These are phyloP conservation scores for Cataglyphis cursor DNA, from an alignment of 2,888 invertebrate species.

Conservation along the genomic window DNA sequence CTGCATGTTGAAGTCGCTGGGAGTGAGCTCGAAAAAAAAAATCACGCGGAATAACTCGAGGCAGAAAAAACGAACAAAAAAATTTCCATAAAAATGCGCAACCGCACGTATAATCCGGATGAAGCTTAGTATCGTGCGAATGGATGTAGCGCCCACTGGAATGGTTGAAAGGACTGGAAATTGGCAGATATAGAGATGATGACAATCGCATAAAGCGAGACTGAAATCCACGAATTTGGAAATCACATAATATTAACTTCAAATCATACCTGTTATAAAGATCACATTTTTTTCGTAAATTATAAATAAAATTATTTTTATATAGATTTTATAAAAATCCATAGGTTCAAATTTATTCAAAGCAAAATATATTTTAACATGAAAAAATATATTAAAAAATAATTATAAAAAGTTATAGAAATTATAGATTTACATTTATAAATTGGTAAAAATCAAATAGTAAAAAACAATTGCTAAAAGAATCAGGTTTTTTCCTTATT, in stretches of 20 bases:
- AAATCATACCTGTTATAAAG: constrained; percentile 16
- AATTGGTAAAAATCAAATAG: background rate
- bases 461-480: background rate
- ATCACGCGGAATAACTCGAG: constrained; percentile 75
- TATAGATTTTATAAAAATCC: background rate
- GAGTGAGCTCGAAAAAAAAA: constrained; percentile 73
- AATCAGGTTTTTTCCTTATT: background rate
- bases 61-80: constrained; percentile 75
- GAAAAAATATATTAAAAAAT: background rate
- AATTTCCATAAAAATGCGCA: constrained; percentile 82
- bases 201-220: constrained; percentile 51
- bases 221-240: constrained; percentile 22
- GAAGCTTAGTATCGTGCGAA: constrained; percentile 83
- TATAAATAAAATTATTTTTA: background rate
- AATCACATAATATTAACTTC: constrained; percentile 21
- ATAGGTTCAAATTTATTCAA: background rate
- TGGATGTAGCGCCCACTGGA: constrained; percentile 69
- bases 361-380: background rate
- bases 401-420: background rate
- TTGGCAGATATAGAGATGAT: constrained; percentile 54
- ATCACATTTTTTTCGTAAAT: background rate
- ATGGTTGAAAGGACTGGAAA: constrained; percentile 72
- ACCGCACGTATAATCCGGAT: constrained; percentile 84
- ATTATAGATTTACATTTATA: background rate
- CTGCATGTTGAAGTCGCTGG: constrained; percentile 69